These are phyloP conservation scores for Drosophila melanica DNA, from an alignment of 1,140 invertebrate genomes.

Conservation along the genomic window DNA sequence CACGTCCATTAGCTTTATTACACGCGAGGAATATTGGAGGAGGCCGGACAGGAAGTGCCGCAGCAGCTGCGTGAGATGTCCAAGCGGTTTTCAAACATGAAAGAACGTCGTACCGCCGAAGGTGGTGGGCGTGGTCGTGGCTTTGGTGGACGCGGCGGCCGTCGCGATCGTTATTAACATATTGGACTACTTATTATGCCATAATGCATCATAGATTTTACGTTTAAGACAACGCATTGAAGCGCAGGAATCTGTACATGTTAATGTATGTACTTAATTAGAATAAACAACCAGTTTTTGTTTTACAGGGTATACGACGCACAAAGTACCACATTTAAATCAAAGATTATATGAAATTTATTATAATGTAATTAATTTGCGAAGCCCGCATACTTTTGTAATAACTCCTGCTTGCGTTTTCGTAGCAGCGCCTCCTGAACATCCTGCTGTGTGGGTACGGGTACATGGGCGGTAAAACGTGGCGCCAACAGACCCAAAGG, in stretches of 20 bases:
- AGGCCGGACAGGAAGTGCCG: constrained; percentile 90
- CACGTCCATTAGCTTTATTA: constrained; percentile 91
- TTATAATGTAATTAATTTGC: constrained; percentile 39
- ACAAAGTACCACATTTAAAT: background rate
- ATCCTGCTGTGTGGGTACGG: constrained; percentile 94
- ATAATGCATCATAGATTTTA: background rate
- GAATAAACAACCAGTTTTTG: background rate
- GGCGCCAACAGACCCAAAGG: constrained; percentile 83
- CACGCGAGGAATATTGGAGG: constrained; percentile 92
- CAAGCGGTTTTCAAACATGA: constrained; percentile 87
- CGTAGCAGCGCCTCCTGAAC: constrained; percentile 94
- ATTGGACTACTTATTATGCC: constrained; percentile 7
- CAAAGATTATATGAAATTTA: background rate
- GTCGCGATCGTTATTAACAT: constrained; percentile 26
- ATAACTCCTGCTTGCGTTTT: constrained; percentile 94
- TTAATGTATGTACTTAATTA: constrained; percentile 5
- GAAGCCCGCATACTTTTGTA: constrained; percentile 88
- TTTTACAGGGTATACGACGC: background rate
- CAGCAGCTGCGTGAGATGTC: constrained; percentile 90
- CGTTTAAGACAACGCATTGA: constrained; percentile 37
- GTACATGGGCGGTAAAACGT: constrained; percentile 91
- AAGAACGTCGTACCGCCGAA: constrained; percentile 85
- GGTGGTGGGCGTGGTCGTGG: constrained; percentile 43
- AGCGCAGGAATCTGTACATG: constrained; percentile 41
- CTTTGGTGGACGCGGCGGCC: constrained; percentile 18